A percentile compares a stretch with the other conserved stretches of the same genome.
Conservation (phyloP, 2,888 invertebrate genomes). For the Thecocarcelia acutangulata region DNA sequence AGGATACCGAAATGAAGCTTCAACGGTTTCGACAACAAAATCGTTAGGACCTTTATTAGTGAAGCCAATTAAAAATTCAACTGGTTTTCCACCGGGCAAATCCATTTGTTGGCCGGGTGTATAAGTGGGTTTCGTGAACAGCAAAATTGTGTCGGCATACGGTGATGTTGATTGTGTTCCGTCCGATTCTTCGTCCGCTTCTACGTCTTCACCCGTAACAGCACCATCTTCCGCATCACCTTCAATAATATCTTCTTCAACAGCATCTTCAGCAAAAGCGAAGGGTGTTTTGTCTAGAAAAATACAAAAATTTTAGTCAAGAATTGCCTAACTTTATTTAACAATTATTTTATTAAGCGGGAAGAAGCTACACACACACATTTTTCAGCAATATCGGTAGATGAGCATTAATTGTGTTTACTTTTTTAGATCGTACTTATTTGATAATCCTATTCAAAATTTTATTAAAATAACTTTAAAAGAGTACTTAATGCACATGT, state of each 20-base stretch:
- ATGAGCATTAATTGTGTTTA: too few species aligned
- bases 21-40: slow-evolving; percentile 94
- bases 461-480: too few species aligned
- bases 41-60: slow-evolving; percentile 95
- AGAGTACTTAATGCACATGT: too few species aligned
- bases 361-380: too few species aligned
- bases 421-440: too few species aligned
- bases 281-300: slow-evolving; percentile 82
- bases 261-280: slow-evolving; percentile 82
- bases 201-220: slow-evolving; percentile 84
- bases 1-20: slow-evolving; percentile 99
- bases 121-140: slow-evolving; percentile 91
- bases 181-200: slow-evolving; percentile 83
- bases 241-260: slow-evolving; percentile 84
- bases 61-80: slow-evolving; percentile 98
- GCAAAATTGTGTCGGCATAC: slow-evolving; percentile 93
- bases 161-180: slow-evolving; percentile 87
- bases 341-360: too few species aligned
- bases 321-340: too few species aligned
- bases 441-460: too few species aligned
- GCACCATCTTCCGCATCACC: slow-evolving; percentile 86
- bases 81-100: slow-evolving; percentile 90
- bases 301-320: slow-evolving; percentile 41
- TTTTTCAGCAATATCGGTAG: too few species aligned
- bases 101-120: slow-evolving; percentile 86